Evolutionary conservation across 1,140 invertebrate genomes (phyloP).

Genomic region (Euura saliciscinereae): DNA sequence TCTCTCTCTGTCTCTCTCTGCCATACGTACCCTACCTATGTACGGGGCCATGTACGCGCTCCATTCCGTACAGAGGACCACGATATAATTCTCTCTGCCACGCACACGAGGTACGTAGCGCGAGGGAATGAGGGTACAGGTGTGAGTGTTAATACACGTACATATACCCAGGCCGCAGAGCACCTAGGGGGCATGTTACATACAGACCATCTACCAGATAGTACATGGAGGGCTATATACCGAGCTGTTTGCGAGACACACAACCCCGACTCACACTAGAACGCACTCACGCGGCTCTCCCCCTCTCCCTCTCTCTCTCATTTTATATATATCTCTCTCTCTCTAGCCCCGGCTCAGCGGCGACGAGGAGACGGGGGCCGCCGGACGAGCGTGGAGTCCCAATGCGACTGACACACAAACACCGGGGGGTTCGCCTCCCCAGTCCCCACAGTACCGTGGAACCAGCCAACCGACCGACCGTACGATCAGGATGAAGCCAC

Average conservation of each 20-base stretch:
- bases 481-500: constrained; percentile 11
- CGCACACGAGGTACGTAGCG: neutral
- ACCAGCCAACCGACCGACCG: neutral
- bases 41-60: neutral
- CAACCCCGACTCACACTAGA: neutral
- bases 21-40: neutral
- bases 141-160: neutral
- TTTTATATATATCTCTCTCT: neutral
- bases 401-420: constrained; percentile 55
- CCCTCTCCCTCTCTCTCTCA: constrained; percentile 2
- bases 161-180: neutral
- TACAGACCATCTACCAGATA: neutral
- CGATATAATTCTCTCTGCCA: constrained; percentile 2
- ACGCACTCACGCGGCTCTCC: constrained; percentile 12
- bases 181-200: constrained; percentile 6
- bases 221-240: neutral
- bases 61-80: neutral
- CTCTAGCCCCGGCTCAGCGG: constrained; percentile 10
- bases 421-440: constrained; percentile 43
- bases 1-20: neutral
- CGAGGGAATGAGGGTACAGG: neutral
- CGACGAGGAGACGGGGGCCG: constrained; percentile 14
- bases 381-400: constrained; percentile 41
- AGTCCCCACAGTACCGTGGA: constrained; percentile 10
- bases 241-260: constrained; percentile 6